Percentiles rank a stretch among this genome's conserved stretches.
These are phyloP conservation scores for Andinoacara biseriatus DNA, from an alignment of 2,113 vertebrate species.

Conservation along the genomic window DNA sequence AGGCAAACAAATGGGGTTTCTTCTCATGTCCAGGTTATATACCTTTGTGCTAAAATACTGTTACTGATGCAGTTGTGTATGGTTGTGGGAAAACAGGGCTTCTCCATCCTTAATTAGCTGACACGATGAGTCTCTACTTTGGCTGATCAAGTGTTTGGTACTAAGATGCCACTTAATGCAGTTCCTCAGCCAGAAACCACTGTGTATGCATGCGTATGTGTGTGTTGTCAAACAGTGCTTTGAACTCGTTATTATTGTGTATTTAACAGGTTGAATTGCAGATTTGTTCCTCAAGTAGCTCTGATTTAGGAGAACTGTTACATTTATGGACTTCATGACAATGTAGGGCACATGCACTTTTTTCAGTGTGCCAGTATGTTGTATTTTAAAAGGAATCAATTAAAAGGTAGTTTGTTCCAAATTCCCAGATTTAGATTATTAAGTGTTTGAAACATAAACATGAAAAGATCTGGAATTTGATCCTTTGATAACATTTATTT, in stretches of 20 bases:
- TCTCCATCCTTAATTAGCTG: slow-evolving; percentile 52
- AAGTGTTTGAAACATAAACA: too few species aligned
- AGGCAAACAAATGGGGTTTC: background rate
- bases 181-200: slow-evolving; percentile 12
- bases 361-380: background rate
- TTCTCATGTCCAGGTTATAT: background rate
- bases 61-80: background rate
- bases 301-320: slow-evolving; percentile 39
- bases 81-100: slow-evolving; percentile 31
- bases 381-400: slow-evolving; percentile 6
- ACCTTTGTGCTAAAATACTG: background rate
- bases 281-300: background rate
- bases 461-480: background rate
- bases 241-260: background rate
- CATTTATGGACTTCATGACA: slow-evolving; percentile 29
- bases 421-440: background rate
- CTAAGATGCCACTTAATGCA: slow-evolving; percentile 25
- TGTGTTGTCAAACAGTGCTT: background rate
- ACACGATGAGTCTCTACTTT: slow-evolving; percentile 22
- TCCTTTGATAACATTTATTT: background rate
- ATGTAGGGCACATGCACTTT: background rate
- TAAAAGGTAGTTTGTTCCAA: background rate
- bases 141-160: slow-evolving; percentile 1
- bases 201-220: background rate
- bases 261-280: slow-evolving; percentile 5